Evolutionary conservation across 2,113 vertebrate species (phyloP).

Genomic region (Proterorhinus semilunaris): DNA sequence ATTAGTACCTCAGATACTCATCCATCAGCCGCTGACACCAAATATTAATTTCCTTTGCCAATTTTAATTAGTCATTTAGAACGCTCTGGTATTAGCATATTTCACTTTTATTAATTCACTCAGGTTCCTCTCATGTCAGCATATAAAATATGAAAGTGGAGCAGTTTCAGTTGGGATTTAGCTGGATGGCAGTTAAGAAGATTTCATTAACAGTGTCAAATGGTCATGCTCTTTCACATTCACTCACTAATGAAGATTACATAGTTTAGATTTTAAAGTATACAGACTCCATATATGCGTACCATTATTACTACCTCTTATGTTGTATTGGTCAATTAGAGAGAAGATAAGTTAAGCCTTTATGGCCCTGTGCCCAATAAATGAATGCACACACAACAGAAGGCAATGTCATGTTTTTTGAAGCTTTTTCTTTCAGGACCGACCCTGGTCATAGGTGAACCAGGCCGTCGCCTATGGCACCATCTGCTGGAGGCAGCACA

Average conservation of each 20-base stretch:
- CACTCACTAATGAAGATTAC: constrained; percentile 10
- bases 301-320: neutral
- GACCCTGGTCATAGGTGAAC: no score
- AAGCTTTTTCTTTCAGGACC: no score
- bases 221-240: constrained; percentile 46
- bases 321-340: no score
- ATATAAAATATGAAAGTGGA: constrained; percentile 46
- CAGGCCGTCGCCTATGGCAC: no score
- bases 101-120: constrained; percentile 60
- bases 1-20: constrained; percentile 50
- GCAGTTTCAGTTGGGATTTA: constrained; percentile 44
- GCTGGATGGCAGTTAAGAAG: constrained; percentile 45
- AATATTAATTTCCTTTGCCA: constrained; percentile 57
- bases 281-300: neutral
- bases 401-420: no score
- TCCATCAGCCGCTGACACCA: constrained; percentile 62
- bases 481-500: no score
- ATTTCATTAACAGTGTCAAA: constrained; percentile 52
- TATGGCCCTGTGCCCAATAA: no score
- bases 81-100: constrained; percentile 29
- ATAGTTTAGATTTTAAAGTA: constrained; percentile 10
- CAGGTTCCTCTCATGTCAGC: constrained; percentile 55
- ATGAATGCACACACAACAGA: no score
- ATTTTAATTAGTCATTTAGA: constrained; percentile 62
- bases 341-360: no score